Conservation (phyloP, 64 coral and sea anemone genomes). For the Porites lutea region DNA sequence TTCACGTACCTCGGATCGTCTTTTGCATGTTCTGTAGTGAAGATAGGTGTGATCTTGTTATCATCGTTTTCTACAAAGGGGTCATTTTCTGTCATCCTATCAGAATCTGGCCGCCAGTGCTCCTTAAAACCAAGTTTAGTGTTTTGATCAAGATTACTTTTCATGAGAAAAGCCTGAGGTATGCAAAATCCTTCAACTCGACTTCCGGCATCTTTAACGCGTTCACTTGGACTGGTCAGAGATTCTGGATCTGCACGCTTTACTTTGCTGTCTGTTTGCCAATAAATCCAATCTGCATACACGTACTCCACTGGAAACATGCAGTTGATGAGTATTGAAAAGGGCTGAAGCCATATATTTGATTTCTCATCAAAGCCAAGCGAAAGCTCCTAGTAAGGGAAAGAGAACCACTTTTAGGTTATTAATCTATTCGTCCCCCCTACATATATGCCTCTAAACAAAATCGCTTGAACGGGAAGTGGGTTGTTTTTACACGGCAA, state of each 20-base stretch:
- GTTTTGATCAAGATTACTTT: background rate
- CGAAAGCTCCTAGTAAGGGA: background rate
- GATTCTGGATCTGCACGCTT: conserved; percentile 6
- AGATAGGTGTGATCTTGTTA: conserved; percentile 23
- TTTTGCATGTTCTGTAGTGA: conserved; percentile 51
- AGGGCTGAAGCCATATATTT: conserved; percentile 70
- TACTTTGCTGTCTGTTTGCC: conserved; percentile 24
- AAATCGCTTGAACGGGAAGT: no score
- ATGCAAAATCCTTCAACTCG: conserved; percentile 63
- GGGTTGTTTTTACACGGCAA: no score
- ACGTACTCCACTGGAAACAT: conserved; percentile 88
- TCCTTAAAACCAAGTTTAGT: background rate
- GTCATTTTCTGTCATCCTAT: conserved; percentile 19
- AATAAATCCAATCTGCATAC: conserved; percentile 77
- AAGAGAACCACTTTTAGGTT: no score
- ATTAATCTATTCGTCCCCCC: no score
- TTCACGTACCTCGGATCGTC: conserved; percentile 56
- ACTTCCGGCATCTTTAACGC: conserved; percentile 56
- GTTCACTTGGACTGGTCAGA: background rate
- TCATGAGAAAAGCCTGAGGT: conserved; percentile 41
- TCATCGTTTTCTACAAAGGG: conserved; percentile 30
- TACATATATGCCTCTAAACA: background rate
- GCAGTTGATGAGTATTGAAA: conserved; percentile 74
- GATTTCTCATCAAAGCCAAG: conserved; percentile 72
- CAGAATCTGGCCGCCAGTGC: conserved; percentile 57